Conservation (phyloP, 1,140 invertebrate species). For the Bombus cullumanus region DNA sequence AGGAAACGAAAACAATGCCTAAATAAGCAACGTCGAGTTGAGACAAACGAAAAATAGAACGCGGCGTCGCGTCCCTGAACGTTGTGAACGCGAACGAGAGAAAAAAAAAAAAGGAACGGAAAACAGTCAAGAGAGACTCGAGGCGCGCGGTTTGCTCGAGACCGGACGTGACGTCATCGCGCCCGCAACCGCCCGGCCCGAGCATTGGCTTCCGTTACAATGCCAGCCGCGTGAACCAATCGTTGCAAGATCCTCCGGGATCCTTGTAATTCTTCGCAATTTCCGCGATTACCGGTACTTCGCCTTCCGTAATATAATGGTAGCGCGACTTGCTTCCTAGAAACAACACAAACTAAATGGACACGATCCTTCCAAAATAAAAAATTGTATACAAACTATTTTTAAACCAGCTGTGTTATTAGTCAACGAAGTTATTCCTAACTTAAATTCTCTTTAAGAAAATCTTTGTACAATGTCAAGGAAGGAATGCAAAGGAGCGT, state of each 20-base stretch:
- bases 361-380: too few relatives aligned
- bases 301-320: not conserved
- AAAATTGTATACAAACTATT: too few relatives aligned
- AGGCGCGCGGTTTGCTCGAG: not conserved
- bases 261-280: not conserved
- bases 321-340: not conserved
- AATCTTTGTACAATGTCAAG: not conserved
- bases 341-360: too few relatives aligned
- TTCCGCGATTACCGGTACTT: not conserved
- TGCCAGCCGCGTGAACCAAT: slow-evolving; percentile 22
- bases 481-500: not conserved
- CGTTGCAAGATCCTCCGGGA: not conserved
- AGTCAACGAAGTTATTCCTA: not conserved
- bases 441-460: not conserved
- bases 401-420: too few relatives aligned
- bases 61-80: slow-evolving; percentile 3
- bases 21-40: slow-evolving; percentile 26
- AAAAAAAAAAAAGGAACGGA: slow-evolving; percentile 23
- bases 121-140: not conserved
- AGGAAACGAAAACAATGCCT: slow-evolving; percentile 39
- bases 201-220: slow-evolving; percentile 7
- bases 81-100: not conserved
- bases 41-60: slow-evolving; percentile 25
- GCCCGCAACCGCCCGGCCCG: not conserved
- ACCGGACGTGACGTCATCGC: slow-evolving; percentile 45